Evolutionary conservation across 2,797 vertebrate species (phyloP), one percentile per base, ranked within the genome.

Genomic region (Gymnothorax reevesii): DNA sequence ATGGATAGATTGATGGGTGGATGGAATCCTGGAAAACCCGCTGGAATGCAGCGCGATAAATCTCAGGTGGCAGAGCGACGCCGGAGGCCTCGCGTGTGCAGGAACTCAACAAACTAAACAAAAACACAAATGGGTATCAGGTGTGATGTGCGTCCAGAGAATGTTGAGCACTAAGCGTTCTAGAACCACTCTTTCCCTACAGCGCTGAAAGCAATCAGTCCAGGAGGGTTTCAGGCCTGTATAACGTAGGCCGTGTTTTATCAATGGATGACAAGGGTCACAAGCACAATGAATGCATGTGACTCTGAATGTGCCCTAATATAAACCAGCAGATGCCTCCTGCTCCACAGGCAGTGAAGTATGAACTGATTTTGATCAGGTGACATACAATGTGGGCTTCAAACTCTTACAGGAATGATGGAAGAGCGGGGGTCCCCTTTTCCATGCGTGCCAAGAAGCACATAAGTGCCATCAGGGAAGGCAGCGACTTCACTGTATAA

Each of bases 21-120:
- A 90, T 91, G 94, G 92, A 94, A 94, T 94, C 93, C 92, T 93
- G 89, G 92, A 94, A 95, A 95, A 93, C 93, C 87, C 91, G 60
- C 88, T 86, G 88, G 91, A 90, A 93, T 89, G 90, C 86, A 66
- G 57, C 85, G 86, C 88, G 73, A 87, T 86, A 69, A 54, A 86
- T 82, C 52, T 82, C 57, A 86, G 33, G 77, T 84, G 83, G 83
- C 62, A 69, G 59, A 54, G 83, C 13, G 60, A 64, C 59, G n/a
- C 83, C 27, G 10, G 71, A 77, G 42, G 42, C 12, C 15, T 8
- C 42, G 15, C 13, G 73, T 52, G 42, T 15, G 4, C 42, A 42
- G 73, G 52, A 20, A 20, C 73, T 6, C 33, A 77, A 77, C 33
- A 75, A 3, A 42, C 25, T 42, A 49, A 77, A 77, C 15, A 73